phyloP scores from a whole-genome alignment of 1,140 invertebrate genomes.

The Drosophila ficusphila region DNA sequence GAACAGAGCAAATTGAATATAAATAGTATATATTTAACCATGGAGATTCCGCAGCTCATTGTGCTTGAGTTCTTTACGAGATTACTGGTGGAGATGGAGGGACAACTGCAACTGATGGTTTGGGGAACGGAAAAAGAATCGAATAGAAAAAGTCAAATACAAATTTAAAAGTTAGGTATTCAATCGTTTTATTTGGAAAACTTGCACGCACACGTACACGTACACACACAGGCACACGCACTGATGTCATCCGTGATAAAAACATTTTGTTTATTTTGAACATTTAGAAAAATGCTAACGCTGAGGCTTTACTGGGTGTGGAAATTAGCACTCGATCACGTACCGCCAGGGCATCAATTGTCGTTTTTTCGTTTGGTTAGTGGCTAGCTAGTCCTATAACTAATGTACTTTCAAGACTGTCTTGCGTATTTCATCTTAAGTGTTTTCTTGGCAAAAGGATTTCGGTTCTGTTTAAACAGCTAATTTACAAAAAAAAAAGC shows the following conservation, averaged over 20 bases:
- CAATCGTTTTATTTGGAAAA: constrained; percentile 55
- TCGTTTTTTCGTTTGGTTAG: constrained; percentile 27
- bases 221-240: constrained; percentile 30
- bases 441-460: no score
- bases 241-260: constrained; percentile 41
- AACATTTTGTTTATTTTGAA: constrained; percentile 36
- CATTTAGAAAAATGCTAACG: constrained; percentile 26
- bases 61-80: constrained; percentile 56
- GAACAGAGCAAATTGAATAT: constrained; percentile 93
- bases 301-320: constrained; percentile 23
- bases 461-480: no score
- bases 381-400: background rate
- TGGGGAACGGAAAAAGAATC: constrained; percentile 25
- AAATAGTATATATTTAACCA: constrained; percentile 93
- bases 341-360: constrained; percentile 32
- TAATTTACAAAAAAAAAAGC: no score
- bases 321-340: constrained; percentile 54
- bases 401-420: background rate
- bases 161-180: constrained; percentile 38
- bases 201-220: constrained; percentile 24
- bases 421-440: background rate
- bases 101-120: constrained; percentile 52
- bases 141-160: constrained; percentile 40
- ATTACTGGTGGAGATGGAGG: constrained; percentile 6
- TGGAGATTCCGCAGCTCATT: constrained; percentile 90